A percentile compares a stretch with the other conserved stretches of the same genome.
Conservation (phyloP, 2,888 invertebrate species). For the Apomyelois bistriatella region DNA sequence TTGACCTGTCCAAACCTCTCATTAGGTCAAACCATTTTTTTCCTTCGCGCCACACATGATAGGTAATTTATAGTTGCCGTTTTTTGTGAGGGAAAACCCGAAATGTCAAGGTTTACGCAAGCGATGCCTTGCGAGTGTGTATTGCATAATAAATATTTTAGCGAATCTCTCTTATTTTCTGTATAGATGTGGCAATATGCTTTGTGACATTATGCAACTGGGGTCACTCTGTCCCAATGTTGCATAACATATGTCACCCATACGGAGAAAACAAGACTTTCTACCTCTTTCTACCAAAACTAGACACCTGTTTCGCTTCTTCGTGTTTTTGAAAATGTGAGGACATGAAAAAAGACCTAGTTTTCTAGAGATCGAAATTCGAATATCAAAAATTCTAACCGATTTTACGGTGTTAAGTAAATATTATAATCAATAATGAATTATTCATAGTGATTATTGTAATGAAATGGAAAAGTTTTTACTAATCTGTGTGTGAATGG, state of each 20-base stretch:
- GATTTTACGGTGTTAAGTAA: neutral
- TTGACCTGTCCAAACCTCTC: slow-evolving; percentile 20
- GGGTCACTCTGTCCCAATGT: slow-evolving; percentile 61
- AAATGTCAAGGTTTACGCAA: slow-evolving; percentile 70
- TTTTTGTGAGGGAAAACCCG: slow-evolving; percentile 39
- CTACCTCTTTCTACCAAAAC: slow-evolving; percentile 67
- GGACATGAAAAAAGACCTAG: slow-evolving; percentile 34
- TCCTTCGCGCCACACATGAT: slow-evolving; percentile 12
- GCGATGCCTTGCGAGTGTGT: slow-evolving; percentile 48
- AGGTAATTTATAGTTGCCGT: slow-evolving; percentile 4
- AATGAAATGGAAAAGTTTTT: neutral
- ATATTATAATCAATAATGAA: neutral
- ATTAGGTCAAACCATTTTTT: slow-evolving; percentile 20
- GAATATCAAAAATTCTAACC: slow-evolving; percentile 17
- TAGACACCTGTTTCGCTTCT: slow-evolving; percentile 45
- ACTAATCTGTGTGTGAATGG: slow-evolving; percentile 1
- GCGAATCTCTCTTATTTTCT: slow-evolving; percentile 67
- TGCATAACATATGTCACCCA: slow-evolving; percentile 51
- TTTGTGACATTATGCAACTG: slow-evolving; percentile 64
- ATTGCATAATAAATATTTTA: slow-evolving; percentile 65
- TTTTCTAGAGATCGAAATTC: slow-evolving; percentile 25
- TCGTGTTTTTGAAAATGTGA: slow-evolving; percentile 38
- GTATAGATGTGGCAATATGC: slow-evolving; percentile 62
- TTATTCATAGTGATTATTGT: neutral
- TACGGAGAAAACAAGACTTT: slow-evolving; percentile 64